Evolutionary conservation across 1,140 invertebrate species (phyloP), one percentile per base, ranked within the genome.

Genomic region (Drosophila sturtevanti): DNA sequence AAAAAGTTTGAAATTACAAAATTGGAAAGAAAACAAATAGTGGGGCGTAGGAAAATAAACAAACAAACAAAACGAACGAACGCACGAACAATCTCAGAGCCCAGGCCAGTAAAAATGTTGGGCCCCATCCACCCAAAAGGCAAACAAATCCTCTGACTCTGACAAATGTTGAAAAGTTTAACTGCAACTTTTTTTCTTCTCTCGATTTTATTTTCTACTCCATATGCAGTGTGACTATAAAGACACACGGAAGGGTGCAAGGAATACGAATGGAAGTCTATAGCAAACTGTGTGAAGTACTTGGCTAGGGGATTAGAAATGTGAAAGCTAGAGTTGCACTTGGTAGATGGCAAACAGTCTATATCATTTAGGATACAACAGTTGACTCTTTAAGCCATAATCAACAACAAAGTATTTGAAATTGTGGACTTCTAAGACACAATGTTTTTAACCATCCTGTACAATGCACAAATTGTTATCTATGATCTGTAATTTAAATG

Each of bases 1-100:
- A 87, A 87, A 87, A 87, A 87, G 56, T 87, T 87, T 87, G 82
- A 87, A 87, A 87, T 87, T 87, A 87, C 84, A 87, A 89, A 87
- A 87, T 87, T 87, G 82, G 84, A 87, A 87, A 87, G 82, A 87
- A 87, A 87, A 87, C 82, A 87, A 87, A 89, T 89, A 87, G 82
- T 89, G 82, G 76, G 76, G 66, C 72, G 68, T 65, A 71, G 67
- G 62, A 61, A 71, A 77, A 70, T 75, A 79, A 63, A 86, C 75
- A 86, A 72, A 82, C 62, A 70, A 58, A 70, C 62, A 64, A 60
- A 71, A 68, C 22, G 66, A 65, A 4, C 14, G 44, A 54, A 58
- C 56, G 16, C 41, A 72, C 38, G 37, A 63, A 11, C 63, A 37
- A 62, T 63, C 41, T 41, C 60, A 67, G 22, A 77, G 76, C 81